Evolutionary conservation across 2,888 invertebrate species (phyloP).

Genomic region (Pandemis corylana): DNA sequence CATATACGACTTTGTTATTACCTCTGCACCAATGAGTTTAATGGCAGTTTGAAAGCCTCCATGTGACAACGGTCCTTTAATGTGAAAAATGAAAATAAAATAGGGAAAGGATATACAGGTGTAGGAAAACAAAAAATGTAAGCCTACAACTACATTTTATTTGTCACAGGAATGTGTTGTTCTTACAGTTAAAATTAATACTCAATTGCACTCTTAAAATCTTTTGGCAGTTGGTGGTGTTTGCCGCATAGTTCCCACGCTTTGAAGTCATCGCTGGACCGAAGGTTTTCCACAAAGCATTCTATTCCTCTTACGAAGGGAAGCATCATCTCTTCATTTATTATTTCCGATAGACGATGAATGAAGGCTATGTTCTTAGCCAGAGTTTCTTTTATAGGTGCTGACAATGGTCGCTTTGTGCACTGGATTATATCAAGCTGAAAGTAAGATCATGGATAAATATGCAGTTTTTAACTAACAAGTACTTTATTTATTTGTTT

Average conservation of each 20-base stretch:
- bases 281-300: conserved; percentile 73
- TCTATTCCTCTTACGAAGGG: conserved; percentile 78
- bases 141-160: conserved; percentile 58
- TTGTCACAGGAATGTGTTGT: conserved; percentile 61
- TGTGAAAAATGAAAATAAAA: conserved; percentile 45
- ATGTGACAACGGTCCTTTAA: not conserved
- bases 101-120: conserved; percentile 49
- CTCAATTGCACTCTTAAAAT: conserved; percentile 78
- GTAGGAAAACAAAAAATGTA: conserved; percentile 50
- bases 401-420: conserved; percentile 73
- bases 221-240: conserved; percentile 74
- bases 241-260: conserved; percentile 80
- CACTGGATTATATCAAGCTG: conserved; percentile 78
- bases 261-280: conserved; percentile 77
- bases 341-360: conserved; percentile 75
- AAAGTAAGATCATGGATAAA: conserved; percentile 43
- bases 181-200: conserved; percentile 60
- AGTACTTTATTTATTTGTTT: not conserved
- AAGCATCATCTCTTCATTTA: conserved; percentile 75
- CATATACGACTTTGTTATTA: not conserved
- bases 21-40: too few relatives aligned
- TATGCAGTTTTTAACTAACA: conserved; percentile 10
- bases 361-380: conserved; percentile 77
- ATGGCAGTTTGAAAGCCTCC: not conserved
- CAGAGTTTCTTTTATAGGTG: conserved; percentile 72